Evolutionary conservation across 1,140 invertebrate species (phyloP).

Genomic region (Neodiprion pinetum): DNA sequence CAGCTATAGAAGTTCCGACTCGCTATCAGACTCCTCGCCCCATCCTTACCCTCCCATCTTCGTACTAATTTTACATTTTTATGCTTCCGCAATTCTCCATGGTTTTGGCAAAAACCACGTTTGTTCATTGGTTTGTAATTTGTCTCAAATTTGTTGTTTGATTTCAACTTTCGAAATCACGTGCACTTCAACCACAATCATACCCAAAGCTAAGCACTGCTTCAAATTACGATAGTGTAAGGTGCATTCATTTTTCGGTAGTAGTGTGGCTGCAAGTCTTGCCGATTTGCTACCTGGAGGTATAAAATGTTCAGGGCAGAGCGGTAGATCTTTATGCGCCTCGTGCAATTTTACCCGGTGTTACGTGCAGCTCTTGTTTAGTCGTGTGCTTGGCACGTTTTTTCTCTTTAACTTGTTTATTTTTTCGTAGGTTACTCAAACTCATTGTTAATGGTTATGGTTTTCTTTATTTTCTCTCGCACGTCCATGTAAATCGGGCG

Average conservation of each 20-base stretch:
- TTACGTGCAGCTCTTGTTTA: too few relatives aligned
- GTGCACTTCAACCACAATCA: slow-evolving; percentile 52
- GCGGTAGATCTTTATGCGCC: background rate
- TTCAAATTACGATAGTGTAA: slow-evolving; percentile 54
- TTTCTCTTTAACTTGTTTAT: too few relatives aligned
- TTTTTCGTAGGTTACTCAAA: too few relatives aligned
- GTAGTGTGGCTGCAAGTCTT: background rate
- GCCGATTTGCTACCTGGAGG: background rate
- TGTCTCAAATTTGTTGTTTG: slow-evolving; percentile 56
- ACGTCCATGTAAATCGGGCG: too few relatives aligned
- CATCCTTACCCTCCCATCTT: slow-evolving; percentile 35
- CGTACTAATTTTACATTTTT: slow-evolving; percentile 46
- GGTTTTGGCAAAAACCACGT: slow-evolving; percentile 59
- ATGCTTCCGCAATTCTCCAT: slow-evolving; percentile 55
- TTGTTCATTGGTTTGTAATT: slow-evolving; percentile 38
- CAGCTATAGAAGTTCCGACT: slow-evolving; percentile 43
- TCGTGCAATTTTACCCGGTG: background rate
- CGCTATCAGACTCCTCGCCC: slow-evolving; percentile 39
- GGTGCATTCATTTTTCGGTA: slow-evolving; percentile 52
- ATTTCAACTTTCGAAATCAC: slow-evolving; percentile 49
- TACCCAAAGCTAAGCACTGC: slow-evolving; percentile 43
- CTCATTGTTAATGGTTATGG: too few relatives aligned
- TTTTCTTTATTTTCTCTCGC: too few relatives aligned
- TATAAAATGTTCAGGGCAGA: background rate
- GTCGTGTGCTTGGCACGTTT: too few relatives aligned